Evolutionary conservation across 2,888 invertebrate genomes (phyloP).

Genomic region (Epirrita christyi): DNA sequence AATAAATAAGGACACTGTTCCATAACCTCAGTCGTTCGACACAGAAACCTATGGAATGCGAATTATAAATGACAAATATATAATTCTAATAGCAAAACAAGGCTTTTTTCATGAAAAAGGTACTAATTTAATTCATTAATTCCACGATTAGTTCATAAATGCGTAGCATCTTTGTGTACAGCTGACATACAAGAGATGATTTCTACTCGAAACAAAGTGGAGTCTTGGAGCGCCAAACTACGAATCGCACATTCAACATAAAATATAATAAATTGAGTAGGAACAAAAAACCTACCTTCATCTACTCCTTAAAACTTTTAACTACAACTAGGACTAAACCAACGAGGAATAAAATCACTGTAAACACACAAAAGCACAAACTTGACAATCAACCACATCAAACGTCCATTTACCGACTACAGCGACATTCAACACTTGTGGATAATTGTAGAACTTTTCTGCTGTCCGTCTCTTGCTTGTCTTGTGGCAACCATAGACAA

Average conservation of each 20-base stretch:
- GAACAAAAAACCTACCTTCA: slow-evolving; percentile 81
- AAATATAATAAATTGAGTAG: slow-evolving; percentile 46
- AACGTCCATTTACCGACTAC: slow-evolving; percentile 88
- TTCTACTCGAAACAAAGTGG: slow-evolving; percentile 66
- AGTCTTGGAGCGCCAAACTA: slow-evolving; percentile 73
- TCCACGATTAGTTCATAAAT: slow-evolving; percentile 63
- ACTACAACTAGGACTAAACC: slow-evolving; percentile 78
- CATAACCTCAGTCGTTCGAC: slow-evolving; percentile 79
- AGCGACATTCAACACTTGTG: slow-evolving; percentile 77
- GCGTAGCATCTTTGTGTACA: slow-evolving; percentile 83
- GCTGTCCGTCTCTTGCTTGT: slow-evolving; percentile 30
- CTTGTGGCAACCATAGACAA: slow-evolving; percentile 47
- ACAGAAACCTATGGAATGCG: slow-evolving; percentile 73
- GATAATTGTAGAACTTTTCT: slow-evolving; percentile 65
- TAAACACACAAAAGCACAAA: slow-evolving; percentile 87
- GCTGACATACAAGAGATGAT: slow-evolving; percentile 81
- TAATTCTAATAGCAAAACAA: slow-evolving; percentile 46
- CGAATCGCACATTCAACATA: slow-evolving; percentile 41
- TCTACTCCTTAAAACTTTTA: slow-evolving; percentile 86
- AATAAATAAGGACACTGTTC: slow-evolving; percentile 74
- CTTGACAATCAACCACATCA: slow-evolving; percentile 87
- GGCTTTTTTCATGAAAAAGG: slow-evolving; percentile 55
- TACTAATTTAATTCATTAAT: slow-evolving; percentile 77
- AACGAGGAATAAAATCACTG: slow-evolving; percentile 79
- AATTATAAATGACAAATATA: slow-evolving; percentile 52